Conservation (phyloP, 2,113 vertebrate species). For the Xyrauchen texanus region DNA sequence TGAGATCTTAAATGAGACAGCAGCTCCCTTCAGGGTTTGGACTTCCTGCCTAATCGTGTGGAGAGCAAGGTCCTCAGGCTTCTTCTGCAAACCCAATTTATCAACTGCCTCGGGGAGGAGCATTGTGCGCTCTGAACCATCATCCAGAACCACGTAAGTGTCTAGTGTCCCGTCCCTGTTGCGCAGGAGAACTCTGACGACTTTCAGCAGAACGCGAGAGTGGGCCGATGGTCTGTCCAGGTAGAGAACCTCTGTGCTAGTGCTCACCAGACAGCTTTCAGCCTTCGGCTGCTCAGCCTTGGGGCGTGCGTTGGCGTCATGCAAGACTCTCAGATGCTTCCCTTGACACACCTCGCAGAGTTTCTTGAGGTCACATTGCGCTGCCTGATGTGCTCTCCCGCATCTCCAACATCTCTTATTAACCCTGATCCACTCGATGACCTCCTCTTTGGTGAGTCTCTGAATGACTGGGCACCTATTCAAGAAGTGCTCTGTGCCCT, state of each 20-base stretch:
- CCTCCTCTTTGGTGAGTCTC: neutral
- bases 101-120: neutral
- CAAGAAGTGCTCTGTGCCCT: neutral
- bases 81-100: neutral
- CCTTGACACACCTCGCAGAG: neutral
- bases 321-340: neutral
- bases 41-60: too few relatives aligned
- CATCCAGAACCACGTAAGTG: neutral
- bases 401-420: neutral
- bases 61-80: neutral
- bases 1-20: too few relatives aligned
- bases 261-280: neutral
- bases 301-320: neutral
- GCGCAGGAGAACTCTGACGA: neutral
- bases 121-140: neutral
- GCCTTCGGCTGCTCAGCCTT: neutral
- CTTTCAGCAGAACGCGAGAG: neutral
- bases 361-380: neutral
- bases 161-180: neutral
- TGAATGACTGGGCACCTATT: neutral
- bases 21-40: too few relatives aligned
- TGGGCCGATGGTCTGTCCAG: neutral
- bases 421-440: neutral
- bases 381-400: neutral
- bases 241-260: neutral